phyloP scores from a whole-genome alignment of 2,797 vertebrate genomes.

The Pseudomugil tenellus region DNA sequence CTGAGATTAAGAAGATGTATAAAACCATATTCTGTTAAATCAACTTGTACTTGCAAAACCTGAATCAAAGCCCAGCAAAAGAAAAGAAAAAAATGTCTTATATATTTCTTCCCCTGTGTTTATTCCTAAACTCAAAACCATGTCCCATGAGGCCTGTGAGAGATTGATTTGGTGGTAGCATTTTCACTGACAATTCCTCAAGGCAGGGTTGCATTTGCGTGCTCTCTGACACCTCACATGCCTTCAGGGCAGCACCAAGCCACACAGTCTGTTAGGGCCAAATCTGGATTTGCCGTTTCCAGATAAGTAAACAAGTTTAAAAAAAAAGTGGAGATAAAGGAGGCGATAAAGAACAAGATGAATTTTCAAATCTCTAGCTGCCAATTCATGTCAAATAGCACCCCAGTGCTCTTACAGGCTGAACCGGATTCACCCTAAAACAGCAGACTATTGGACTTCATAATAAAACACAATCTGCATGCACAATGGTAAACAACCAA shows the following conservation, averaged over 20 bases:
- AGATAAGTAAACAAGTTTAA: slow-evolving; percentile 74
- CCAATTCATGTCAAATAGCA: slow-evolving; percentile 64
- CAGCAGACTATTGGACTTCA: slow-evolving; percentile 48
- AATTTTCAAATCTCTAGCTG: slow-evolving; percentile 69
- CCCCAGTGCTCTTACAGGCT: neutral
- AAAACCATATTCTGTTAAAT: slow-evolving; percentile 5
- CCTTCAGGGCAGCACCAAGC: slow-evolving; percentile 65
- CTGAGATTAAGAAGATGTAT: neutral
- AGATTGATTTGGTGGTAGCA: slow-evolving; percentile 77
- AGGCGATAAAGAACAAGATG: slow-evolving; percentile 75
- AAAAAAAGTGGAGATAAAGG: slow-evolving; percentile 64
- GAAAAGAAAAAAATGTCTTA: slow-evolving; percentile 5
- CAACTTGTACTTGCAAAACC: slow-evolving; percentile 11
- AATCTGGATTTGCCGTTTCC: slow-evolving; percentile 78
- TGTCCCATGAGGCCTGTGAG: slow-evolving; percentile 65
- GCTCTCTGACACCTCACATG: slow-evolving; percentile 71
- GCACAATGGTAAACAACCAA: slow-evolving; percentile 81
- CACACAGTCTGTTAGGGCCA: slow-evolving; percentile 65
- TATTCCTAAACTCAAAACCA: slow-evolving; percentile 59
- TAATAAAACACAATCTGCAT: slow-evolving; percentile 76
- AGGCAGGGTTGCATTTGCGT: slow-evolving; percentile 70
- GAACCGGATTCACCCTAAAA: slow-evolving; percentile 46
- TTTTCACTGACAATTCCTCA: slow-evolving; percentile 78
- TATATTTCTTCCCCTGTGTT: slow-evolving; percentile 41
- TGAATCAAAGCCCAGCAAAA: slow-evolving; percentile 22